A percentile compares a stretch with the other conserved stretches of the same genome.
phyloP scores from a whole-genome alignment of 1,140 invertebrate genomes.

The Drosophila trapezifrons region DNA sequence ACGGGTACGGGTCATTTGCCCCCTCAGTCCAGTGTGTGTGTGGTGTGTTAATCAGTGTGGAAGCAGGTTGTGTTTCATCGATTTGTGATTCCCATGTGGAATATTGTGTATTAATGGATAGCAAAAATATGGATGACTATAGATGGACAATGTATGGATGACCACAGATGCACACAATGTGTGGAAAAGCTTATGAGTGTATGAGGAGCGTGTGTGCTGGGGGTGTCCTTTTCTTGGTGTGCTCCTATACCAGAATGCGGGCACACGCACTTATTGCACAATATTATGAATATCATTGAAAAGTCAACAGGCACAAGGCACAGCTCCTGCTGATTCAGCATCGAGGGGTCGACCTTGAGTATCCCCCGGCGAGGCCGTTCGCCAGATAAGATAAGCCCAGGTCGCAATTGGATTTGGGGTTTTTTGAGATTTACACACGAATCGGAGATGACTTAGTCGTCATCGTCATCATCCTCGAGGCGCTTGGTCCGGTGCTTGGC shows the following conservation, averaged over 20 bases:
- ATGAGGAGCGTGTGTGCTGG: not conserved
- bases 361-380: not conserved
- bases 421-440: conserved; percentile 36
- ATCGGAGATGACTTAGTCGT: conserved; percentile 20
- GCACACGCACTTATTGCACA: conserved; percentile 7
- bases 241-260: conserved; percentile 15
- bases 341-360: not conserved
- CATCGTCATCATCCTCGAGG: conserved; percentile 51
- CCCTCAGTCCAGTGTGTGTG: not conserved
- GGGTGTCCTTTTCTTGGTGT: not conserved
- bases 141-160: too few relatives aligned
- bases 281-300: conserved; percentile 1
- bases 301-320: conserved; percentile 32
- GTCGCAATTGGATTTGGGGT: not conserved
- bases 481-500: conserved; percentile 83
- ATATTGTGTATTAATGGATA: too few relatives aligned
- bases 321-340: conserved; percentile 33
- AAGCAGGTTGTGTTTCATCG: not conserved
- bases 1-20: not conserved
- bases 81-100: not conserved
- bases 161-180: too few relatives aligned
- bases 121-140: not conserved
- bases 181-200: not conserved
- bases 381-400: conserved; percentile 3
- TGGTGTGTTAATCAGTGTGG: too few relatives aligned